A percentile compares a stretch with the other conserved stretches of the same genome.
Evolutionary conservation across 1,140 invertebrate species (phyloP).

Genomic region (Aleiodes sp.): DNA sequence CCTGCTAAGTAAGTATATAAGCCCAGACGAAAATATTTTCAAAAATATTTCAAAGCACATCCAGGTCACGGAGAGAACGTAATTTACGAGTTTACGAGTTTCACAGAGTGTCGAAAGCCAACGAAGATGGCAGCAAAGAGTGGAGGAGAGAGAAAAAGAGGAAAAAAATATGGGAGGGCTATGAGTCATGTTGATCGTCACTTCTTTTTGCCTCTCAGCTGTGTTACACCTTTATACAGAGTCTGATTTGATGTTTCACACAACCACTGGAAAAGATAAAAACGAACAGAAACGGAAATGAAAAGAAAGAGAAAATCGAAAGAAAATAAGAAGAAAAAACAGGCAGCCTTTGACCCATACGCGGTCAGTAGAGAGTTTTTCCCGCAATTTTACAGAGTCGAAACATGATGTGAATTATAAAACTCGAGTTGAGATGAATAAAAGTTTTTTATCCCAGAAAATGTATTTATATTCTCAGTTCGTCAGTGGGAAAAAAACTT

Average conservation of each 20-base stretch:
- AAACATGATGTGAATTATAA: neutral
- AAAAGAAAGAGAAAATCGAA: too few species aligned
- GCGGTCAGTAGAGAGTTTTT: neutral
- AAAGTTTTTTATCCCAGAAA: neutral
- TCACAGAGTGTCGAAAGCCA: neutral
- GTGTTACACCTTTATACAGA: neutral
- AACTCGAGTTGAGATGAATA: neutral
- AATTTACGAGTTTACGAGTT: neutral
- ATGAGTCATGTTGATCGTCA: neutral
- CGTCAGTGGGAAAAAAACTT: conserved; percentile 4
- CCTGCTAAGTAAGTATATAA: neutral
- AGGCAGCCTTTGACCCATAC: neutral
- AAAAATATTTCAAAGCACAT: conserved; percentile 11
- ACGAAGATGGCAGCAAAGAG: neutral
- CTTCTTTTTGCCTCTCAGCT: neutral
- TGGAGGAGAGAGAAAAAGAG: neutral
- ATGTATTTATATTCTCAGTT: neutral
- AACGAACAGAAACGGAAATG: neutral
- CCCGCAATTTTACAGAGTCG: neutral
- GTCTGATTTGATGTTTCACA: neutral
- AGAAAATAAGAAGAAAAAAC: neutral
- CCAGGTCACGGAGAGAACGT: neutral
- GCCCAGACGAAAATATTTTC: conserved; percentile 17
- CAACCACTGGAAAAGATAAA: neutral
- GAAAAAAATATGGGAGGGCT: neutral